Evolutionary conservation across 2,113 vertebrate genomes (phyloP).

Genomic region (Todiramphus chloris): DNA sequence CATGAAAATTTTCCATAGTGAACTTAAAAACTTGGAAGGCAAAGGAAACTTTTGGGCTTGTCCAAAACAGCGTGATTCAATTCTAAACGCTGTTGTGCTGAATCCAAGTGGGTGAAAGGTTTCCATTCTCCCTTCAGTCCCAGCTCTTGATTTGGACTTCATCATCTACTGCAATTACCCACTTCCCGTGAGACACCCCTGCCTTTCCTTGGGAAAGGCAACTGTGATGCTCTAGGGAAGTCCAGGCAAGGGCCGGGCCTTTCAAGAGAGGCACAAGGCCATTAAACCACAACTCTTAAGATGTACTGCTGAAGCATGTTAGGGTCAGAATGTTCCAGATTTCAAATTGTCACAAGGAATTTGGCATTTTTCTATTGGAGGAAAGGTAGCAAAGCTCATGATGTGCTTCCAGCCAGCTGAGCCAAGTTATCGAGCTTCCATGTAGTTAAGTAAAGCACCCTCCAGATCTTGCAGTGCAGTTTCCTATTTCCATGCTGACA

Average conservation of each 20-base stretch:
- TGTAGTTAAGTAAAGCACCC: background rate
- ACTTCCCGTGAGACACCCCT: background rate
- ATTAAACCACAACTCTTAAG: background rate
- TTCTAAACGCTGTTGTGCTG: background rate
- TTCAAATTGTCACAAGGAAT: background rate
- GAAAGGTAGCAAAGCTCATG: background rate
- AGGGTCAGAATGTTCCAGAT: background rate
- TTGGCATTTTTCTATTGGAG: background rate
- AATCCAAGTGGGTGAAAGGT: background rate
- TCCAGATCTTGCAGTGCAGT: background rate
- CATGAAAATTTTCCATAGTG: background rate
- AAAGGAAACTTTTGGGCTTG: background rate
- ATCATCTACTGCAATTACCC: background rate
- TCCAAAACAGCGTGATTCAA: background rate
- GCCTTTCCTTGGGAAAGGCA: background rate
- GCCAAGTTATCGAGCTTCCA: background rate
- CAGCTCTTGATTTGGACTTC: background rate
- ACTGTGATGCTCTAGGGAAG: rapidly evolving
- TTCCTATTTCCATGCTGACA: background rate
- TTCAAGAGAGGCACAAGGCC: background rate
- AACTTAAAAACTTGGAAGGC: background rate
- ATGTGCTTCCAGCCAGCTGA: background rate
- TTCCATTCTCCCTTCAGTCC: background rate
- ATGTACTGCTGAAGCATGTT: background rate
- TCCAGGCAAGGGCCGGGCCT: background rate